Base-by-base conservation (phyloP, 2,113 vertebrate genomes). In the Ancistrus triradiatus region DNA sequence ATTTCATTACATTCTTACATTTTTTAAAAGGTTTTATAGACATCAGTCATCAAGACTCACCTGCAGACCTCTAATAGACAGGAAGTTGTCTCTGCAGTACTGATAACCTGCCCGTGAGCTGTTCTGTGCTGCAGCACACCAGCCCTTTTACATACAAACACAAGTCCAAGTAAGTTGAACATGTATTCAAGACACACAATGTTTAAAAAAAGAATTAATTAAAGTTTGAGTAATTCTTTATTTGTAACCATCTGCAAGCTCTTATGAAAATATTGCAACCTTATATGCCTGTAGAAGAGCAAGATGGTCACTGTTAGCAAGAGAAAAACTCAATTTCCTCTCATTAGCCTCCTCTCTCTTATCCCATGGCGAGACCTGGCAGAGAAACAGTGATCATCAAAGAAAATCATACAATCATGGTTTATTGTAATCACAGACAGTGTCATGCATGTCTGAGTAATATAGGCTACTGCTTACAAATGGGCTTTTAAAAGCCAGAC, bases 61-160 rank as follows among this genome's bases (percentile, higher is more conserved):
- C 89, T 97, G 95, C 69, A 99, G 83, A 27, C 90, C 87, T 68
- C 91, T 89, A 68, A 81, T 87, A 0, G 96, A 98, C 73, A 99
- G 80, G 22, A 99, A 99, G 82, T 97, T 97, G 40, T 95, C 87
- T 74, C 89, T 90, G 86, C 94, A 98, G 86, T 93, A 99, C 61
- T 50, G 78, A 55, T 82, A 92, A 60, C 91, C 85, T 1, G 92
- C 85, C 28, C 81, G 87, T 68, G 76, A 48, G 14, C 91, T 81
- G 27, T 87, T 89, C 81, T 84, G 92, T 56, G 87, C 74, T 57
- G 92, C 92, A 1, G 78, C 77, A 64, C 86, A 83, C 95, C 95
- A 99, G 1, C 93, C 93, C 96, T 89, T 63, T 66, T 19, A 63
- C 22, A 68, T 5, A 73, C 2, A 68, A 4, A 43, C 2, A 78